Evolutionary conservation across 2,113 vertebrate species (phyloP), one percentile per base, ranked within the genome.

Genomic region (Sorex fumeus): DNA sequence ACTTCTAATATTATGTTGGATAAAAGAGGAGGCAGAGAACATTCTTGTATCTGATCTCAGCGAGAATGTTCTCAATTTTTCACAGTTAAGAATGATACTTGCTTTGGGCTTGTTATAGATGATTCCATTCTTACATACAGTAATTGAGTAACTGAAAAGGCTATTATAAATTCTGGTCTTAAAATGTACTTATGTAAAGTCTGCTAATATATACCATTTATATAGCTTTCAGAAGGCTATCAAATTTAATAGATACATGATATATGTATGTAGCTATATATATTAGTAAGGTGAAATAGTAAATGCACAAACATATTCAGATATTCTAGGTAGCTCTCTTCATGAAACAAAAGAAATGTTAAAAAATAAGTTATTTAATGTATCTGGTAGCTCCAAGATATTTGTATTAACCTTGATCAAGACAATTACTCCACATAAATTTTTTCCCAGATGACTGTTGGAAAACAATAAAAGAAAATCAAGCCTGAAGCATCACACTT

Each of bases 171-270:
- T 75, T 72, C 32, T 69, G 32, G 18, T 34, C 84, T 84, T 80
- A 69, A 4, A n/a, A 88, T 71, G 45, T 91, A 30, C 36, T 75
- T 88, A 88, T 70, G 76, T 88, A 57, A 91, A 81, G 36, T 23
- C 57, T 7, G n/a, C 69, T 84, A 75, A 84, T 74, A 64, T 7
- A 30, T 74, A 34, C 21, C 40, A 40, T 40, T 40, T 40, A 40
- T 40, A 40, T 40, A 40, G 40, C 40, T 40, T 40, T 40, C 40
- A 40, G 40, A 40, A 40, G 40, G 40, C 40, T 40, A 40, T 40
- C 40, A 40, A 40, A 40, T 40, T 40, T 3, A 40, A 40, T 40
- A 40, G 3, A 40, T 40, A 40, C 40, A 40, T 40, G 40, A n/a
- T 40, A 40, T 40, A 40, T 40, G 7, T 40, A 40, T 40, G 40